Percentiles rank a stretch among this genome's conserved stretches.
These are phyloP conservation scores for Lithodes maja DNA, from an alignment of 2,888 invertebrate species.

Conservation along the genomic window DNA sequence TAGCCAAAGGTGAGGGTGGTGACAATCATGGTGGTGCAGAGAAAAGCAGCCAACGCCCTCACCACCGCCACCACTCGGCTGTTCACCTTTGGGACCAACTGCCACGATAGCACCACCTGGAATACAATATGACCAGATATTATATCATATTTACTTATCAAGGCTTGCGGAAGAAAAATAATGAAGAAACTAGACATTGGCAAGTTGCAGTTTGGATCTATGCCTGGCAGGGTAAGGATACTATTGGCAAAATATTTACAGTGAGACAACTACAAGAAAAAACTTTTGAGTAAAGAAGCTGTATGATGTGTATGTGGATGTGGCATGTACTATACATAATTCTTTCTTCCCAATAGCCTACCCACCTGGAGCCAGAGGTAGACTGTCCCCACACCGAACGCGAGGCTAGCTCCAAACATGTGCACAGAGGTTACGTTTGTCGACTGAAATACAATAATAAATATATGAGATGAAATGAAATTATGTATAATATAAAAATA, in stretches of 20 bases:
- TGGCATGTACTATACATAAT: not conserved
- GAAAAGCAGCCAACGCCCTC: not conserved
- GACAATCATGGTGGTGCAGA: not conserved
- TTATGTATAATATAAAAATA: too few species aligned
- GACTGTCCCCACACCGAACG: constrained; percentile 12
- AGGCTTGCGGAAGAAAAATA: too few species aligned
- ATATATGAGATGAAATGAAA: too few species aligned
- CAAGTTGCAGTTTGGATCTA: too few species aligned
- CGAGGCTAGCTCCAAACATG: not conserved
- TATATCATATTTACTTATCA: not conserved
- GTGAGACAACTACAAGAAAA: too few species aligned
- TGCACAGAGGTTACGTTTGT: not conserved
- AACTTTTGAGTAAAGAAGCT: not conserved
- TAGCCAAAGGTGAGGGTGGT: not conserved
- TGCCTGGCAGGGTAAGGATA: too few species aligned
- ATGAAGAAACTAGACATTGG: too few species aligned
- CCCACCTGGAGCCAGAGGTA: constrained; percentile 30
- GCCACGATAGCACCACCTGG: not conserved
- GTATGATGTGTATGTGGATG: not conserved
- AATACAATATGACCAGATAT: not conserved
- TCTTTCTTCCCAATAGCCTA: not conserved
- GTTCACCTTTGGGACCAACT: not conserved
- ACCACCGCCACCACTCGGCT: not conserved
- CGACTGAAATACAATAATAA: not conserved
- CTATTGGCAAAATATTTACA: too few species aligned